Percentiles rank a stretch among this genome's conserved stretches.
phyloP scores from a whole-genome alignment of 2,797 vertebrate genomes.

The Harpagifer antarcticus region DNA sequence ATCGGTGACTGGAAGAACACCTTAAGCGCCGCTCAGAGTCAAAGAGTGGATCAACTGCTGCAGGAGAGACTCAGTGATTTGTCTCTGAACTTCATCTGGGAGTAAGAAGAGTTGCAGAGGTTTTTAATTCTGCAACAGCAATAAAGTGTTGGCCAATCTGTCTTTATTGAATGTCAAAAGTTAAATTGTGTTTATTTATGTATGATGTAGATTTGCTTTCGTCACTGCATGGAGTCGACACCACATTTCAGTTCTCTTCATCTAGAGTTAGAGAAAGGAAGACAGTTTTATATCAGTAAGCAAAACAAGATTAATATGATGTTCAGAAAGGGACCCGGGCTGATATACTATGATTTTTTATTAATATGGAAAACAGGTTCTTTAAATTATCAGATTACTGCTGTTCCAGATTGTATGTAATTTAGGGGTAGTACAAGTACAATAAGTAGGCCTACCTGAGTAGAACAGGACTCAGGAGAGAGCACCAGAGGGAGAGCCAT shows the following conservation, averaged over 20 bases:
- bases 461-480: no score
- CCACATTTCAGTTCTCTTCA: slow-evolving; percentile 70
- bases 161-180: slow-evolving; percentile 64
- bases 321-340: no score
- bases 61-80: slow-evolving; percentile 62
- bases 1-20: slow-evolving; percentile 78
- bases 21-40: slow-evolving; percentile 68
- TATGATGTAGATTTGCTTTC: slow-evolving; percentile 36
- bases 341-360: no score
- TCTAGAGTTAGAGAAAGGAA: slow-evolving; percentile 51
- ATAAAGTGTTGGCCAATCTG: slow-evolving; percentile 24
- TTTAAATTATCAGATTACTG: fast-evolving
- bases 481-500: no score
- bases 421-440: no score
- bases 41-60: slow-evolving; percentile 68
- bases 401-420: not conserved
- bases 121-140: not conserved
- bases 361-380: not conserved
- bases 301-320: not conserved
- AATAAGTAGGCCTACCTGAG: no score
- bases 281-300: not conserved
- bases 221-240: slow-evolving; percentile 36
- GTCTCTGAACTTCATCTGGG: slow-evolving; percentile 67
- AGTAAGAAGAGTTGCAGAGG: slow-evolving; percentile 20
- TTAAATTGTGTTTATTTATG: slow-evolving; percentile 30